A percentile compares a stretch with the other conserved stretches of the same genome.
Evolutionary conservation across 2,888 invertebrate genomes (phyloP).

Genomic region (Polydesmus complanatus): DNA sequence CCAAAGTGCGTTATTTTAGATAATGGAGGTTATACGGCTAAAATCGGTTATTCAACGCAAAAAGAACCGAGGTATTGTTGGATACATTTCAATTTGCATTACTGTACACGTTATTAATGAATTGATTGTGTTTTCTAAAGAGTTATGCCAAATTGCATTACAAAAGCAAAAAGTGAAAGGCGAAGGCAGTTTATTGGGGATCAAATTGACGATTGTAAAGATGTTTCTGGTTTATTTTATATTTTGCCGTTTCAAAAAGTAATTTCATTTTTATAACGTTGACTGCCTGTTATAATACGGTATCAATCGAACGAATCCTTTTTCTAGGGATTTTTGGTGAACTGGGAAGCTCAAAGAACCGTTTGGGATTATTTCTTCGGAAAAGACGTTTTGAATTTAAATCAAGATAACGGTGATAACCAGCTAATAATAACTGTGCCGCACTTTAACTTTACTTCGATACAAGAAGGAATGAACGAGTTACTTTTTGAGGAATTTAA

Average conservation of each 20-base stretch:
- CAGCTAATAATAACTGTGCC: constrained; percentile 86
- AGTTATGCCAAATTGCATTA: constrained; percentile 82
- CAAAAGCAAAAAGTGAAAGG: constrained; percentile 94
- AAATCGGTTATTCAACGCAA: constrained; percentile 62
- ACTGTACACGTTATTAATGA: constrained; percentile 16
- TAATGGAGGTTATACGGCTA: constrained; percentile 75
- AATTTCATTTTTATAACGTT: constrained; percentile 17
- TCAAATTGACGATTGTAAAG: constrained; percentile 92
- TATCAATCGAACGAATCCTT: constrained; percentile 7
- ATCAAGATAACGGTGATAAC: constrained; percentile 49
- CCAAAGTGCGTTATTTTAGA: constrained; percentile 49
- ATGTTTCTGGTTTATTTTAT: constrained; percentile 87
- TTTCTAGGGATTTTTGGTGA: constrained; percentile 66
- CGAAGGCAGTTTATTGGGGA: constrained; percentile 83
- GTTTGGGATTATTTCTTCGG: constrained; percentile 93
- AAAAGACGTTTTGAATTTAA: constrained; percentile 64
- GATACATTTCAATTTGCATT: background rate
- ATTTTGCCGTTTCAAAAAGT: constrained; percentile 81
- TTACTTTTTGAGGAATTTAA: constrained; percentile 97
- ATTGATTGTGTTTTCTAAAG: constrained; percentile 31
- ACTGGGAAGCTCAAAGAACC: constrained; percentile 91
- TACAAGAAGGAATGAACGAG: constrained; percentile 87
- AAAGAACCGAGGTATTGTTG: constrained; percentile 46
- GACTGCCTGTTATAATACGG: background rate
- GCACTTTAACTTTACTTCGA: constrained; percentile 75